Conservation (phyloP, 1,140 invertebrate genomes). For the Trinorchestia longiramus region DNA sequence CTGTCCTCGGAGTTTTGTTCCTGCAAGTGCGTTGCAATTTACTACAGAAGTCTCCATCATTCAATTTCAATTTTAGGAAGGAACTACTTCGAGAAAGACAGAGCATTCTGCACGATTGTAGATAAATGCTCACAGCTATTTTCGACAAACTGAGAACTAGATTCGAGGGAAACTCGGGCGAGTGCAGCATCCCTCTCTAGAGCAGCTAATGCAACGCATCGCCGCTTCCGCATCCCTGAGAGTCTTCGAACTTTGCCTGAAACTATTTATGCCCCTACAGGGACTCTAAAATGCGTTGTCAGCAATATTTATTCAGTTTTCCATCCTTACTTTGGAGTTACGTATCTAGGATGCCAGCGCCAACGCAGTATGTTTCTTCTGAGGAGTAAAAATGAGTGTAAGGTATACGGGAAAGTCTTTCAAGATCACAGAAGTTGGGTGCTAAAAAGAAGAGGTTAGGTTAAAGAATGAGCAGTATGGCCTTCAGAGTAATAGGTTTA, state of each 20-base stretch:
- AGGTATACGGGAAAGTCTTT: background rate
- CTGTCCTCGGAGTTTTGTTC: background rate
- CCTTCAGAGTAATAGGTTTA: background rate
- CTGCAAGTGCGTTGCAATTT: background rate
- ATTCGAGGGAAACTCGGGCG: background rate
- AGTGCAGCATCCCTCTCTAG: background rate
- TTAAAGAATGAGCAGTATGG: background rate
- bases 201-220: background rate
- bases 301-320: background rate
- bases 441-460: background rate
- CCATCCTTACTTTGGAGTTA: background rate
- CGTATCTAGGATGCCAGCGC: background rate
- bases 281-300: background rate
- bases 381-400: background rate
- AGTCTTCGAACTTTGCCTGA: background rate
- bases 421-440: background rate
- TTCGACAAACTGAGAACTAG: background rate
- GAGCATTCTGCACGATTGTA: background rate
- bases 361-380: background rate
- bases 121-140: background rate
- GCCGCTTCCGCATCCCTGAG: background rate
- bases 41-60: background rate
- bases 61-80: background rate
- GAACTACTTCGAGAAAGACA: background rate
- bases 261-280: background rate